Evolutionary conservation across 1,140 invertebrate species (phyloP), one percentile per base, ranked within the genome.

Genomic region (Achroia grisella): DNA sequence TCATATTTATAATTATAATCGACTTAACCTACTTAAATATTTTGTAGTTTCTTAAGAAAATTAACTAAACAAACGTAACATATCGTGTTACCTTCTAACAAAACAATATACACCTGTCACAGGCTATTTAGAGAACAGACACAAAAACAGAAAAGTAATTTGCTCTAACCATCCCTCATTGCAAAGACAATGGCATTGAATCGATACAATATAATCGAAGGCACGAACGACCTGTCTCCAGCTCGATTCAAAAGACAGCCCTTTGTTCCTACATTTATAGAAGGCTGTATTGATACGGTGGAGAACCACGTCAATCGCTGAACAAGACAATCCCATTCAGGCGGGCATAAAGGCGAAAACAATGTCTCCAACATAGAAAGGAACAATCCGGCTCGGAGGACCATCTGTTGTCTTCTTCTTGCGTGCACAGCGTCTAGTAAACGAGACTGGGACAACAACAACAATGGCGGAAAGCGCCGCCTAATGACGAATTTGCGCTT

Each of bases 251-350:
- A 82, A 76, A 80, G 74, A 81, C 74, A 80, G 80, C 75, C 76
- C 75, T 78, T 85, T 81, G 77, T 79, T 66, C 71, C 67, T 62
- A 76, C 80, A 72, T 86, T 82, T 84, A 81, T 79, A 67, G 72
- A 74, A 77, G 70, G 70, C 63, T 70, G 67, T 71, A 76, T 76
- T 82, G 76, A 78, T 70, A 75, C 69, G 72, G 78, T 81, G 76
- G 79, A 84, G 82, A 72, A 75, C 76, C 60, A 73, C 76, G 66
- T 74, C 62, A 72, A 77, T 66, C 75, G 70, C 77, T 84, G 82
- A 79, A 84, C 81, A 86, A 87, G 85, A 87, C 85, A 87, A 87
- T 87, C 75, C 82, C 76, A 87, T 86, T 87, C 85, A 87, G 78
- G 67, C 69, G 69, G 55, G 68, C 63, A 87, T 84, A 86, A 87